Percentiles rank a stretch among this genome's conserved stretches.
phyloP scores from a whole-genome alignment of 2,113 vertebrate species.

The Varanus komodoensis region DNA sequence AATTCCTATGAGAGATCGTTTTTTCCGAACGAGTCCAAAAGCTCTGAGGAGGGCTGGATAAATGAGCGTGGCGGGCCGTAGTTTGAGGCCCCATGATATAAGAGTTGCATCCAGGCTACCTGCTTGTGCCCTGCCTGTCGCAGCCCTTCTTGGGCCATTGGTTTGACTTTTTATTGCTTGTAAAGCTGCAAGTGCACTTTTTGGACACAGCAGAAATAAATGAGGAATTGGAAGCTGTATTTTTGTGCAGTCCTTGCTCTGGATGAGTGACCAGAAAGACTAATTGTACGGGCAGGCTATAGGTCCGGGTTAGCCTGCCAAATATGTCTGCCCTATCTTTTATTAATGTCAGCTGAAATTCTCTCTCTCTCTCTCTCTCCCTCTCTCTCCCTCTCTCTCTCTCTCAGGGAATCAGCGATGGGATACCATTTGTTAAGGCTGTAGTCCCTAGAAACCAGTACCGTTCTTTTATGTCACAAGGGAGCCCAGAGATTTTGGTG shows the following conservation, averaged over 20 bases:
- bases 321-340: background rate
- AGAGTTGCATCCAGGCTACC: background rate
- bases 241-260: background rate
- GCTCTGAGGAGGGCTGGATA: too few relatives aligned
- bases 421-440: constrained; percentile 89
- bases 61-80: too few relatives aligned
- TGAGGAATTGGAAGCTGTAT: background rate
- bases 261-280: background rate
- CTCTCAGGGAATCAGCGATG: constrained; percentile 93
- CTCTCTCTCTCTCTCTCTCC: background rate
- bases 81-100: too few relatives aligned
- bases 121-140: too few relatives aligned
- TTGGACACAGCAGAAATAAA: background rate
- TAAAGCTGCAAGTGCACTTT: background rate
- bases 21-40: too few relatives aligned
- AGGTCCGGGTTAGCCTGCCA: background rate
- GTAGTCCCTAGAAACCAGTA: constrained; percentile 94
- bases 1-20: too few relatives aligned
- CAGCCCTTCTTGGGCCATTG: background rate
- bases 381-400: constrained; percentile 29
- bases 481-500: constrained; percentile 95
- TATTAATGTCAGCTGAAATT: background rate
- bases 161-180: background rate
- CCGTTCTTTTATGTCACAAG: constrained; percentile 97
- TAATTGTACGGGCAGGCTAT: background rate